phyloP scores from a whole-genome alignment of 2,888 invertebrate genomes.

The Chalcosyrphus nemorum region DNA sequence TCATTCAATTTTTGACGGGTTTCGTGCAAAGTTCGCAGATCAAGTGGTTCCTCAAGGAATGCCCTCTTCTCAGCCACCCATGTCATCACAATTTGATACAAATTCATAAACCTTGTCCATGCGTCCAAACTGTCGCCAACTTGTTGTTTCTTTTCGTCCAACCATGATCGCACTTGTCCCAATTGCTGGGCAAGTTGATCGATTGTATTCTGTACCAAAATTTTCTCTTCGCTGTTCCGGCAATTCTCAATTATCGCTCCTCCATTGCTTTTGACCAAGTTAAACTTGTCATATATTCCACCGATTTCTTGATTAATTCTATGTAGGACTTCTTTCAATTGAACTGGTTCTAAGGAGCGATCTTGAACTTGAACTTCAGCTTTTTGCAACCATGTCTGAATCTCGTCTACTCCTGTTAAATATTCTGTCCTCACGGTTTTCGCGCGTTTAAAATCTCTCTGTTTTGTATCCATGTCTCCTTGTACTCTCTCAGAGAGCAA shows the following conservation, averaged over 20 bases:
- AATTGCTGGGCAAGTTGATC: slow-evolving; percentile 90
- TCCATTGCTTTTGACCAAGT: slow-evolving; percentile 90
- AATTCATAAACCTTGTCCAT: slow-evolving; percentile 92
- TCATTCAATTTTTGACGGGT: slow-evolving; percentile 93
- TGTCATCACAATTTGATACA: slow-evolving; percentile 90
- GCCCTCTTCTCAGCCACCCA: slow-evolving; percentile 93
- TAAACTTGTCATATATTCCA: slow-evolving; percentile 88
- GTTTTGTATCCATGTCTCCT: slow-evolving; percentile 93
- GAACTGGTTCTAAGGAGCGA: slow-evolving; percentile 89
- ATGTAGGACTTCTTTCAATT: slow-evolving; percentile 89
- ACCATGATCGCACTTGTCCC: slow-evolving; percentile 88
- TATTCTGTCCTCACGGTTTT: slow-evolving; percentile 92
- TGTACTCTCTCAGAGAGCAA: slow-evolving; percentile 90
- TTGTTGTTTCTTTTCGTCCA: slow-evolving; percentile 92
- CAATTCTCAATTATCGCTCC: slow-evolving; percentile 90
- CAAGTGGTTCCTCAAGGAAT: slow-evolving; percentile 90
- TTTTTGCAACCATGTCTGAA: slow-evolving; percentile 91
- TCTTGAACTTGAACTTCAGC: slow-evolving; percentile 93
- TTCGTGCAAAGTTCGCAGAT: slow-evolving; percentile 90
- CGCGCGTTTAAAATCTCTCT: slow-evolving; percentile 93
- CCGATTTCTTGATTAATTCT: slow-evolving; percentile 90
- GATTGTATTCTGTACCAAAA: slow-evolving; percentile 89
- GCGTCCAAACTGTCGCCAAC: slow-evolving; percentile 94
- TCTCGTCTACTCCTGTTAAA: slow-evolving; percentile 89
- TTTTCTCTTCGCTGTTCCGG: slow-evolving; percentile 89